A percentile compares a stretch with the other conserved stretches of the same genome.
Conservation (phyloP, 2,888 invertebrate genomes). For the Tenthredo scrophulariae region DNA sequence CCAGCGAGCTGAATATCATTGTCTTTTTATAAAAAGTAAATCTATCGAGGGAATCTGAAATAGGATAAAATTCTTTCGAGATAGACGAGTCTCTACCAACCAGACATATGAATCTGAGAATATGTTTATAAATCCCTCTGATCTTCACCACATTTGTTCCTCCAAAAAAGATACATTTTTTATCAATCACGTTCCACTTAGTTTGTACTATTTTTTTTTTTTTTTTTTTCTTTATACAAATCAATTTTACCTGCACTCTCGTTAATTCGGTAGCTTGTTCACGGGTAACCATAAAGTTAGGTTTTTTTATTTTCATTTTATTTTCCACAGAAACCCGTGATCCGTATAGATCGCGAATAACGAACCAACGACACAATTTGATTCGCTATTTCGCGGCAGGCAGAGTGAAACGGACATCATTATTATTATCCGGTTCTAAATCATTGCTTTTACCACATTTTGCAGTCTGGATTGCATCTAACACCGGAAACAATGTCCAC, state of each 20-base stretch:
- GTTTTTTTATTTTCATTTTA: neutral
- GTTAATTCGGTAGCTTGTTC: constrained; percentile 24
- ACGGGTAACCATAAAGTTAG: neutral
- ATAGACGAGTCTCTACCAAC: neutral
- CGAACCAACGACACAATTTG: constrained; percentile 33
- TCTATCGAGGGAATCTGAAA: neutral
- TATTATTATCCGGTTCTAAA: constrained; percentile 14
- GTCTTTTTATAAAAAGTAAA: neutral
- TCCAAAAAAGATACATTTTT: neutral
- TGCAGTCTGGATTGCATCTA: constrained; percentile 26
- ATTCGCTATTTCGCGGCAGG: neutral
- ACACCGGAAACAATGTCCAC: constrained; percentile 12
- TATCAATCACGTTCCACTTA: neutral
- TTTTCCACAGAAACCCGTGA: constrained; percentile 31
- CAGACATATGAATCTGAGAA: neutral
- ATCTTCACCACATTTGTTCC: neutral
- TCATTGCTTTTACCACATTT: neutral
- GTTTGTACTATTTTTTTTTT: neutral
- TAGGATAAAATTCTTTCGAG: constrained; percentile 13
- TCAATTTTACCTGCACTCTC: neutral
- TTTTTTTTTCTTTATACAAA: neutral
- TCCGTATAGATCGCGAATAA: constrained; percentile 33
- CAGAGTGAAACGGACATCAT: neutral
- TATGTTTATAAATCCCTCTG: neutral
- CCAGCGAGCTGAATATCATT: neutral